Percentiles rank a stretch among this genome's conserved stretches.
Conservation (phyloP, 2,797 vertebrate species). For the Sebastes minor region DNA sequence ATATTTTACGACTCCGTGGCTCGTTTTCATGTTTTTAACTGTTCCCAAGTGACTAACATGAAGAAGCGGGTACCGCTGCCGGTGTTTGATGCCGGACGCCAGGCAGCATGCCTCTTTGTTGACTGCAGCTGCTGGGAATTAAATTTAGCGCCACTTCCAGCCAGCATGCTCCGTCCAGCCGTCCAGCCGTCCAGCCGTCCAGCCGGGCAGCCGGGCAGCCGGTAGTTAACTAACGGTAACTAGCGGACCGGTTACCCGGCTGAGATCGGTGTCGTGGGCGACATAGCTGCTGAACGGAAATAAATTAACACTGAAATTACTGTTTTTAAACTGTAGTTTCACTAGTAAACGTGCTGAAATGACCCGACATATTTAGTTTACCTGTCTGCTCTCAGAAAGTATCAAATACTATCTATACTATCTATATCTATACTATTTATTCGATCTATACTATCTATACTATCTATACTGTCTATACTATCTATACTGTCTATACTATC, state of each 20-base stretch:
- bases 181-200: too few species aligned
- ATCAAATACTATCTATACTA: background rate
- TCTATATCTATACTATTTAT: too few species aligned
- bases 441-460: too few species aligned
- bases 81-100: background rate
- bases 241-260: background rate
- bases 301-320: background rate
- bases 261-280: background rate
- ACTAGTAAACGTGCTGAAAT: background rate
- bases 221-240: too few species aligned
- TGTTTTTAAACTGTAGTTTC: background rate
- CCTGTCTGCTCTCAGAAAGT: background rate
- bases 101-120: slow-evolving; percentile 21
- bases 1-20: background rate
- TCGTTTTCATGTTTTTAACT: background rate
- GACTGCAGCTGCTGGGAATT: background rate
- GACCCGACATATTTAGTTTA: background rate
- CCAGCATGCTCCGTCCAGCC: background rate
- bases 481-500: too few species aligned
- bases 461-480: too few species aligned
- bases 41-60: rapidly evolving
- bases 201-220: too few species aligned
- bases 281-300: background rate
- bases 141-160: slow-evolving; percentile 50
- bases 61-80: background rate